Percentiles rank a stretch among this genome's conserved stretches.
Conservation (phyloP, 1,140 invertebrate genomes). For the Cydia amplana region DNA sequence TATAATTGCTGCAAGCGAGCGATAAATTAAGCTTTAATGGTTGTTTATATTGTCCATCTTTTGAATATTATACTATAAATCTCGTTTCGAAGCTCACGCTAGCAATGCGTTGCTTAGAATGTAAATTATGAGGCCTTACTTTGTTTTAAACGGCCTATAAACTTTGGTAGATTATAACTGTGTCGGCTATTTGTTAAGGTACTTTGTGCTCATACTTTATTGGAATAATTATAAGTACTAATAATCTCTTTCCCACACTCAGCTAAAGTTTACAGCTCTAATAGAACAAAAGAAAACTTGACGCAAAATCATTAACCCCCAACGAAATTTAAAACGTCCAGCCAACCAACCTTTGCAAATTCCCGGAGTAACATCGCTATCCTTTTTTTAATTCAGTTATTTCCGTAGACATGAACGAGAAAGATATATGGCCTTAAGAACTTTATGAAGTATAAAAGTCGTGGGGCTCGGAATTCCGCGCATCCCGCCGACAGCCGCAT, state of each 20-base stretch:
- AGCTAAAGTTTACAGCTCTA: no score
- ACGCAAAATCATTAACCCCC: background rate
- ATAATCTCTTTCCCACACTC: no score
- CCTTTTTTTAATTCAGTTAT: background rate
- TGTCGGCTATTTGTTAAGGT: background rate
- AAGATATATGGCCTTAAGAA: conserved; percentile 8
- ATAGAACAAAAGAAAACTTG: no score
- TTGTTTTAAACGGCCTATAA: background rate
- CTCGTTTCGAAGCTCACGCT: background rate
- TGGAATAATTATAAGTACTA: no score
- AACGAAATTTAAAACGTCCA: background rate
- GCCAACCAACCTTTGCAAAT: background rate
- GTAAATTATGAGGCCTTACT: conserved; percentile 1
- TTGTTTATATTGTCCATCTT: conserved; percentile 16
- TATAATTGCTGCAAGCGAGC: conserved; percentile 17
- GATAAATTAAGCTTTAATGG: conserved; percentile 26
- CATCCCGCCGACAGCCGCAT: conserved; percentile 41
- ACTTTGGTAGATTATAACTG: background rate
- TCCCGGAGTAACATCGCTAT: background rate
- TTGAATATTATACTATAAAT: conserved; percentile 6
- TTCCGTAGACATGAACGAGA: background rate
- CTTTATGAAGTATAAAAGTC: conserved; percentile 28
- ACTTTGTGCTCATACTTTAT: background rate
- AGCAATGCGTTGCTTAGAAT: background rate
- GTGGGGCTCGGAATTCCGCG: conserved; percentile 38